These are phyloP conservation scores for Sciurus carolinensis DNA, from an alignment of 2,797 vertebrate genomes.

Conservation along the genomic window DNA sequence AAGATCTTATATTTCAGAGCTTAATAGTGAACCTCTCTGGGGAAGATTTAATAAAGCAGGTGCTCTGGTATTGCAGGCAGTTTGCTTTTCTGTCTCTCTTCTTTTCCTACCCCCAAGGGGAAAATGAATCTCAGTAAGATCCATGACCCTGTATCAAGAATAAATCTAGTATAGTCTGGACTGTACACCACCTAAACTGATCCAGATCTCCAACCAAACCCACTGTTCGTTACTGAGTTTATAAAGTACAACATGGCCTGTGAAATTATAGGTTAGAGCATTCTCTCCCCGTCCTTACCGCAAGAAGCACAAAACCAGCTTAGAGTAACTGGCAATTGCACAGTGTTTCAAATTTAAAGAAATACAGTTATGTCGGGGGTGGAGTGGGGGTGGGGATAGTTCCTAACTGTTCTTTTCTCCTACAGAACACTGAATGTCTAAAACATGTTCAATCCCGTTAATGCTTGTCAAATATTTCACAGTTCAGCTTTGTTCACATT, in stretches of 20 bases:
- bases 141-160: background rate
- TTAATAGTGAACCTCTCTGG: conserved; percentile 77
- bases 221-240: conserved; percentile 16
- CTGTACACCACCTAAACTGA: background rate
- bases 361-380: conserved; percentile 56
- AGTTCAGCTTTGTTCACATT: conserved; percentile 80
- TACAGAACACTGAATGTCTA: conserved; percentile 75
- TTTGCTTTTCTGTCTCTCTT: conserved; percentile 58
- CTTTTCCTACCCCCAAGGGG: background rate
- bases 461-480: conserved; percentile 85
- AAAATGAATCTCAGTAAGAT: conserved; percentile 16
- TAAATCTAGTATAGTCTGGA: conserved; percentile 28
- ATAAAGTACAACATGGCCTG: conserved; percentile 51
- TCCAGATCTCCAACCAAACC: conserved; percentile 33
- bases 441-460: conserved; percentile 81
- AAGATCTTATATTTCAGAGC: conserved; percentile 73
- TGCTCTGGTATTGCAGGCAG: conserved; percentile 39
- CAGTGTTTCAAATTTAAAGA: conserved; percentile 75
- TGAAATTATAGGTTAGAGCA: conserved; percentile 68
- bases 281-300: conserved; percentile 9
- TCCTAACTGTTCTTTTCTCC: conserved; percentile 80
- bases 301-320: conserved; percentile 74
- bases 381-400: conserved; percentile 8
- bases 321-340: conserved; percentile 63
- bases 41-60: conserved; percentile 78